Evolutionary conservation across 2,888 invertebrate genomes (phyloP), one percentile per base, ranked within the genome.

Genomic region (Drosophila tripunctata): DNA sequence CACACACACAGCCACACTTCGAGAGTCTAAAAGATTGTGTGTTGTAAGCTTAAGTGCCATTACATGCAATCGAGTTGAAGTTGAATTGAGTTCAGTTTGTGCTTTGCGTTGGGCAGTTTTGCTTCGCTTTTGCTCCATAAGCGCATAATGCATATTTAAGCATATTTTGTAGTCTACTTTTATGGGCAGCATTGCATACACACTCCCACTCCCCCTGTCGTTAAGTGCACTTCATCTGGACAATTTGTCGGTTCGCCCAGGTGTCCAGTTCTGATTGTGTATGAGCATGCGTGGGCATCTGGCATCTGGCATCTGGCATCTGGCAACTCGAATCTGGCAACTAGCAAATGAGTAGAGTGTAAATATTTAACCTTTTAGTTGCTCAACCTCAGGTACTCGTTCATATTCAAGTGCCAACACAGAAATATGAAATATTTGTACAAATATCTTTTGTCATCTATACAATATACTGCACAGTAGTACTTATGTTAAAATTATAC

Each of bases 41-140:
- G 73, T 83, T 83, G 82, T 83, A 80, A 86, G 84, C 82, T 86
- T 83, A 83, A 83, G 82, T 83, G 82, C 82, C 81, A 86, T 83
- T 78, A 86, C 84, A 86, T 86, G 82, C 86, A 76, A 83, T 86
- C 63, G 74, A 81, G 76, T 84, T 71, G 35, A 61, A 74, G 66
- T 65, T 40, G 61, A 66, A 61, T 55, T 44, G 51, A 52, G 69
- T 69, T 82, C 79, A 68, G 64, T 65, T 62, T 64, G 41, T 51
- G 55, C 56, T 38, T 45, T 55, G 43, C 47, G 47, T 27, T 52
- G 62, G 60, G 31, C 69, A 50, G 51, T 54, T 36, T 43, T 43
- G 56, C 48, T 52, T 40, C 35, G 56, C 33, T 57, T 41, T 24
- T 50, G 44, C 52, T 66, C 68, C 68, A 79, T 79, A 78, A 83